A percentile compares a stretch with the other conserved stretches of the same genome.
These are phyloP conservation scores for Antennarius striatus DNA, from an alignment of 2,113 vertebrate species.

Conservation along the genomic window DNA sequence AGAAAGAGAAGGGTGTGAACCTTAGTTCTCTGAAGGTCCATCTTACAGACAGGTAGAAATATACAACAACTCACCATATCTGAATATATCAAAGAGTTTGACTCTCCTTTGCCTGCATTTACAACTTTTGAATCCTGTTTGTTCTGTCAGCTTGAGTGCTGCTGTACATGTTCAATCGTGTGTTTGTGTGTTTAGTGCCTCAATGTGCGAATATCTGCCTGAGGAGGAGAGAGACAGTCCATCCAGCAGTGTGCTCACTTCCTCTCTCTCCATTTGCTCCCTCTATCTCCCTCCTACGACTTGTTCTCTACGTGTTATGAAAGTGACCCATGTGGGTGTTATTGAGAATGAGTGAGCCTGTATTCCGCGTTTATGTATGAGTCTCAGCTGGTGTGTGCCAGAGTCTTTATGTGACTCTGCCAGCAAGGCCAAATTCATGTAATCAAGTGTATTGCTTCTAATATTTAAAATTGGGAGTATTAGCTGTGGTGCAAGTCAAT, in stretches of 20 bases:
- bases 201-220: constrained; percentile 57
- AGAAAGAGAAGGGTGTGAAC: constrained; percentile 31
- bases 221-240: constrained; percentile 58
- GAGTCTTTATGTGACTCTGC: constrained; percentile 38
- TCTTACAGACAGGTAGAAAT: constrained; percentile 34
- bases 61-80: constrained; percentile 33
- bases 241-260: constrained; percentile 70
- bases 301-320: constrained; percentile 76
- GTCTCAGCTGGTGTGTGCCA: background rate
- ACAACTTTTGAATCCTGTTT: constrained; percentile 39
- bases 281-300: constrained; percentile 75
- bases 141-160: constrained; percentile 26
- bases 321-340: constrained; percentile 81
- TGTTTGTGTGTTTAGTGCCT: constrained; percentile 21
- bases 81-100: constrained; percentile 24
- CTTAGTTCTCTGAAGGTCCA: constrained; percentile 62
- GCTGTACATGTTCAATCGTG: constrained; percentile 18
- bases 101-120: background rate
- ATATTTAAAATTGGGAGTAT: constrained; percentile 47
- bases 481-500: constrained; percentile 5
- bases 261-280: constrained; percentile 53
- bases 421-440: constrained; percentile 50
- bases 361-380: constrained; percentile 38
- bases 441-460: constrained; percentile 56
- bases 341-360: constrained; percentile 72